phyloP scores from a whole-genome alignment of 2,113 vertebrate species.

The Pagrus major region DNA sequence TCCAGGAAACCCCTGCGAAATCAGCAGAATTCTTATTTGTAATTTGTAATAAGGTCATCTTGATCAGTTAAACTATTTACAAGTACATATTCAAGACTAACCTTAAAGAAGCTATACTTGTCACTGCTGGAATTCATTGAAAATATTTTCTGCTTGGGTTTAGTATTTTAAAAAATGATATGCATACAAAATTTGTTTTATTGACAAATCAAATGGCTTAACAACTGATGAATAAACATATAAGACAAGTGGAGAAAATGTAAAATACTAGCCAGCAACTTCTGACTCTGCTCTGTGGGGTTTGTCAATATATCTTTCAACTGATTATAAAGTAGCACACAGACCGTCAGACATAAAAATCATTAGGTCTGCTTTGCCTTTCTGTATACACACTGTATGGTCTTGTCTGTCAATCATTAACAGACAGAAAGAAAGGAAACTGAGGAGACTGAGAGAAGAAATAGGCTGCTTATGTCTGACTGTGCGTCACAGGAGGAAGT shows the following conservation, averaged over 20 bases:
- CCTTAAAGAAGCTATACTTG: neutral
- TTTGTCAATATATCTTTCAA: neutral
- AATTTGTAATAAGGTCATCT: slow-evolving; percentile 7
- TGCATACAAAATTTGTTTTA: neutral
- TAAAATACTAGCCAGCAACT: neutral
- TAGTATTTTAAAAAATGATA: neutral
- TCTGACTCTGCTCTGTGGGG: neutral
- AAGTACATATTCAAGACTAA: neutral
- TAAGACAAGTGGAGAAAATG: neutral
- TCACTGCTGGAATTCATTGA: neutral
- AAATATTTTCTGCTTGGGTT: neutral
- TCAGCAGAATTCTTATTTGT: slow-evolving; percentile 14
- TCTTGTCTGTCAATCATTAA: slow-evolving; percentile 60
- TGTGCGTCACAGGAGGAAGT: slow-evolving; percentile 55
- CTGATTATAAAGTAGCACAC: slow-evolving; percentile 18
- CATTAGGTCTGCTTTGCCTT: slow-evolving; percentile 27
- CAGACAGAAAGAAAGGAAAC: slow-evolving; percentile 29
- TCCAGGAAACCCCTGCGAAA: slow-evolving; percentile 90
- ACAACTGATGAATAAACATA: neutral
- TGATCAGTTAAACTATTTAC: neutral
- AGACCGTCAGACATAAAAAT: slow-evolving; percentile 30
- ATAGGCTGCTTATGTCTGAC: slow-evolving; percentile 30
- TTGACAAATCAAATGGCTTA: neutral
- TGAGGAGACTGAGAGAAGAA: slow-evolving; percentile 27
- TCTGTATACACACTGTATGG: slow-evolving; percentile 18